phyloP scores from a whole-genome alignment of 2,113 vertebrate species.

The Lanius ludovicianus region DNA sequence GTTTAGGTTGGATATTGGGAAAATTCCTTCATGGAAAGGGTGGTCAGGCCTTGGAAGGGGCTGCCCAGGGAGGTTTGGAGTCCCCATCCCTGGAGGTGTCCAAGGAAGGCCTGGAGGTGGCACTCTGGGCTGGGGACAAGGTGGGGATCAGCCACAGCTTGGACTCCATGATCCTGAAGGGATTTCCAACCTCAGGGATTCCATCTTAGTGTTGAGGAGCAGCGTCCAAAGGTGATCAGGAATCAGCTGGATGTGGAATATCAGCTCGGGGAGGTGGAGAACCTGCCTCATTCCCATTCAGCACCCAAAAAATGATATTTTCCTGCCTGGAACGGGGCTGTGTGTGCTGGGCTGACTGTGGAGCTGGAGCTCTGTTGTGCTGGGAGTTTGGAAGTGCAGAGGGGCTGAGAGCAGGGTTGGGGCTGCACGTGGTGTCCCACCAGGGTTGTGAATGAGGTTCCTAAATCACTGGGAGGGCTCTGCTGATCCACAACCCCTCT shows the following conservation, averaged over 20 bases:
- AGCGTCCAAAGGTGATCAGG: accelerated
- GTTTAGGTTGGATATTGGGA: background rate
- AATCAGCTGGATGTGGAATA: background rate
- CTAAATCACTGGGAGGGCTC: background rate
- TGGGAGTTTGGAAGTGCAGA: background rate
- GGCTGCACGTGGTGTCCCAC: accelerated
- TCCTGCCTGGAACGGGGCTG: background rate
- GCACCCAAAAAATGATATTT: accelerated
- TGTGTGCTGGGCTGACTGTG: accelerated
- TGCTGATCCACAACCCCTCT: background rate
- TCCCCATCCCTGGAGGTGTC: background rate
- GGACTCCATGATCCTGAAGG: accelerated
- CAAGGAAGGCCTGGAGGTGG: too few relatives aligned
- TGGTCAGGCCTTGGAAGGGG: background rate
- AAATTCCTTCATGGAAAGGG: too few relatives aligned
- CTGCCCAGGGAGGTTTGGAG: background rate
- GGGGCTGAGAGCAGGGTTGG: background rate
- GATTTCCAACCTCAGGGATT: background rate
- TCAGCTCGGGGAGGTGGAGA: background rate
- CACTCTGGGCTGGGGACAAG: too few relatives aligned
- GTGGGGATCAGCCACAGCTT: too few relatives aligned
- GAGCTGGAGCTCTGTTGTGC: accelerated
- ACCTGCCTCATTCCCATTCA: background rate
- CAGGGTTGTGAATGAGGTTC: background rate
- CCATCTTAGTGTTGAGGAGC: background rate